A percentile compares a stretch with the other conserved stretches of the same genome.
Evolutionary conservation across 2,797 vertebrate species (phyloP).

Genomic region (Clarias fuscus): DNA sequence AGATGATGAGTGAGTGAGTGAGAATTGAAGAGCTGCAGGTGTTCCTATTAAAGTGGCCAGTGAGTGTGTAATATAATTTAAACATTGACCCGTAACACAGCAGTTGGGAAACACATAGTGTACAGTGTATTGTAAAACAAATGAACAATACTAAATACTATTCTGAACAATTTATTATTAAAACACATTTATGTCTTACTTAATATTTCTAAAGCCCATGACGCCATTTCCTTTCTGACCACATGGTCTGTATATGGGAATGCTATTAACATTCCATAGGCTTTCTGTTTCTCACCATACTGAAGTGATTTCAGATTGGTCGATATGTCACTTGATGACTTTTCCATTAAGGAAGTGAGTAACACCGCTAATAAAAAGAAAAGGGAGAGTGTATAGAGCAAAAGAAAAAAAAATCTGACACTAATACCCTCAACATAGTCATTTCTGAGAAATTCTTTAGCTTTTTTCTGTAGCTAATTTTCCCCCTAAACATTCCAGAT

Average conservation of each 20-base stretch:
- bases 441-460: conserved; percentile 6
- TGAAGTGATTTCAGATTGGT: neutral
- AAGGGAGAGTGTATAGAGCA: no score
- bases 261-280: neutral
- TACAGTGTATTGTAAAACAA: neutral
- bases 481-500: neutral
- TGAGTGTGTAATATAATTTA: neutral
- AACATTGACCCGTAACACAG: neutral
- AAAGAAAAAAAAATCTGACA: neutral
- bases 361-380: neutral
- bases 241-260: neutral
- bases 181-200: no score
- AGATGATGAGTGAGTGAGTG: no score
- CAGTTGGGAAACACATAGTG: neutral
- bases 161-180: no score
- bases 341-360: neutral
- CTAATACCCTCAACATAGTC: neutral
- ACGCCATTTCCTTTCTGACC: neutral
- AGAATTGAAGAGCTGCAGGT: neutral
- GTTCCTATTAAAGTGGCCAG: neutral
- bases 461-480: neutral
- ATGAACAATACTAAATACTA: neutral
- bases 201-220: neutral
- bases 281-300: neutral
- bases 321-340: neutral